phyloP scores from a whole-genome alignment of 2,888 invertebrate genomes.

The Salpingus planirostris region DNA sequence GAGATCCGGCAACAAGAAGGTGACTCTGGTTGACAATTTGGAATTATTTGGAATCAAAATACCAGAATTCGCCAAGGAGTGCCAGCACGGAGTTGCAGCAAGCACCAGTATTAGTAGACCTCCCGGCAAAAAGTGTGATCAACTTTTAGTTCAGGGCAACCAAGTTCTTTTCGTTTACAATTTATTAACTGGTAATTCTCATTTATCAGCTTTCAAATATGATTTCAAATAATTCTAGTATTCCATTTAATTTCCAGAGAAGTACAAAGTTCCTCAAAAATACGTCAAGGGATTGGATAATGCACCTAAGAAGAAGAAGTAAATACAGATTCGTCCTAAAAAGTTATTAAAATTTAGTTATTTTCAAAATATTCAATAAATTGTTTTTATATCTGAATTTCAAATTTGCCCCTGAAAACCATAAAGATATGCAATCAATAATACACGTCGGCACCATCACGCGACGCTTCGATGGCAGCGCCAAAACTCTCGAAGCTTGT shows the following conservation, averaged over 20 bases:
- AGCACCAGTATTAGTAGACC: slow-evolving; percentile 70
- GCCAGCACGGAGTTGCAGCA: slow-evolving; percentile 80
- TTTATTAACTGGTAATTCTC: slow-evolving; percentile 30
- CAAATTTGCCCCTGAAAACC: too few species aligned
- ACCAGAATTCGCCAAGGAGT: slow-evolving; percentile 66
- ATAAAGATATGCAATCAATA: too few species aligned
- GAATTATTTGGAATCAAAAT: slow-evolving; percentile 78
- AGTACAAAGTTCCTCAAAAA: slow-evolving; percentile 67
- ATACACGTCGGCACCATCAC: too few species aligned
- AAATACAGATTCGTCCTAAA: too few species aligned
- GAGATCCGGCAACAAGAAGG: slow-evolving; percentile 84
- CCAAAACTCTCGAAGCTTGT: too few species aligned
- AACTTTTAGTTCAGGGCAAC: slow-evolving; percentile 85
- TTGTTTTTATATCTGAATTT: too few species aligned
- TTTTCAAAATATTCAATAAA: too few species aligned
- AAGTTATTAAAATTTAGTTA: too few species aligned
- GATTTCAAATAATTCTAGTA: background rate
- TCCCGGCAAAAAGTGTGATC: slow-evolving; percentile 62
- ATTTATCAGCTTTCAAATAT: slow-evolving; percentile 1
- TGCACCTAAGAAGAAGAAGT: slow-evolving; percentile 60
- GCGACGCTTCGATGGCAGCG: too few species aligned
- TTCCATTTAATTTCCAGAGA: slow-evolving; percentile 44
- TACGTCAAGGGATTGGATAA: slow-evolving; percentile 68
- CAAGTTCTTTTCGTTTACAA: slow-evolving; percentile 53
- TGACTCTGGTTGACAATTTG: slow-evolving; percentile 82